Evolutionary conservation across 2,113 vertebrate species (phyloP).

Genomic region (Eulemur rufifrons): DNA sequence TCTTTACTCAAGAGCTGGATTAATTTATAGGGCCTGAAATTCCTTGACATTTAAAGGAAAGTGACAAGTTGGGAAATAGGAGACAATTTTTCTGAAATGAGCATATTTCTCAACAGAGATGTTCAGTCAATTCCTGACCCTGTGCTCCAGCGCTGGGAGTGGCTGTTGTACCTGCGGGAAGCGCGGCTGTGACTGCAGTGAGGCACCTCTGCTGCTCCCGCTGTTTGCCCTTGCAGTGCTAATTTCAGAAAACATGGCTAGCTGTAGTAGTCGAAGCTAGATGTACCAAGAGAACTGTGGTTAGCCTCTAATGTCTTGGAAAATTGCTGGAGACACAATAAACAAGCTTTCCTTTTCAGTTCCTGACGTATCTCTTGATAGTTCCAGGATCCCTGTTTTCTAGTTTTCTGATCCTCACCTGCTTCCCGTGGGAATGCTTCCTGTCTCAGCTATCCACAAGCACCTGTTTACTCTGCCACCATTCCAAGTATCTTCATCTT

Average conservation of each 20-base stretch:
- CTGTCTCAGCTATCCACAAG: not conserved
- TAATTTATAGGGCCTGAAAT: not conserved
- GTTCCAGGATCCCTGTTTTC: not conserved
- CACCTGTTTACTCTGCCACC: not conserved
- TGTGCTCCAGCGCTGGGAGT: not conserved
- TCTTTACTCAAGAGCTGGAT: not conserved
- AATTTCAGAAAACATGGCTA: not conserved
- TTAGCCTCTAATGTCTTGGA: not conserved
- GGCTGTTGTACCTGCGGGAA: not conserved
- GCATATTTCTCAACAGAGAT: not conserved
- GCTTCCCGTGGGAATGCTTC: not conserved
- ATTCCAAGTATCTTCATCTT: not conserved
- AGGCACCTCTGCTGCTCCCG: accelerated
- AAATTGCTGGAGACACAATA: not conserved
- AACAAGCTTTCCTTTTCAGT: not conserved
- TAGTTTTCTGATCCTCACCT: not conserved
- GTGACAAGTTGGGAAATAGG: not conserved
- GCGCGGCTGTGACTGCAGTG: accelerated
- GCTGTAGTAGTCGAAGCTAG: not conserved
- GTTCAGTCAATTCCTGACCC: not conserved
- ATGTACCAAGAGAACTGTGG: not conserved
- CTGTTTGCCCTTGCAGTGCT: not conserved
- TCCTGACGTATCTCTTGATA: not conserved
- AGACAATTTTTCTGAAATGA: not conserved
- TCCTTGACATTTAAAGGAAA: not conserved